Evolutionary conservation across 2,797 vertebrate genomes (phyloP).

Genomic region (Nothura maculosa): DNA sequence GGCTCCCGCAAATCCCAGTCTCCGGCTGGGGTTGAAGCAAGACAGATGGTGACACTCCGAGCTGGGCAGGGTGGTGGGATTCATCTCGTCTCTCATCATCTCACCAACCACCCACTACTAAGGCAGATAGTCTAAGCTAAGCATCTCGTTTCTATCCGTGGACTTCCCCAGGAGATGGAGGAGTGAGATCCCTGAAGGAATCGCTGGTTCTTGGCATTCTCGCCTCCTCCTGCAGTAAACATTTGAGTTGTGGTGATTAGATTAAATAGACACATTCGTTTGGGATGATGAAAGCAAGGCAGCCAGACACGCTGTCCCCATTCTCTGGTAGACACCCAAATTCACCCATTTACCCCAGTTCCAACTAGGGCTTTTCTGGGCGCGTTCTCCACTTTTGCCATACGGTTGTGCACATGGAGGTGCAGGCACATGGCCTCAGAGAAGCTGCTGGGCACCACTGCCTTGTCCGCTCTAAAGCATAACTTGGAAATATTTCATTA

Average conservation of each 20-base stretch:
- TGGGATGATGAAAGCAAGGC: neutral
- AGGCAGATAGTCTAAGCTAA: neutral
- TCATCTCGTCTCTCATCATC: neutral
- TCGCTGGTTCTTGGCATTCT: neutral
- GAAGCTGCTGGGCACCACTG: neutral
- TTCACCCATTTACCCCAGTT: neutral
- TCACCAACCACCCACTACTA: no score
- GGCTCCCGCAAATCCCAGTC: neutral
- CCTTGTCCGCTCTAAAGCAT: neutral
- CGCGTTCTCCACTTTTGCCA: no score
- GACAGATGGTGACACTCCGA: neutral
- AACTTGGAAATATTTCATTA: neutral
- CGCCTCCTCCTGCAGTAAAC: neutral
- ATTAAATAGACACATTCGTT: neutral
- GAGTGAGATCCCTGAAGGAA: neutral
- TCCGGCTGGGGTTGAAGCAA: neutral
- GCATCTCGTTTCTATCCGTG: neutral
- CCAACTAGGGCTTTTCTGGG: neutral
- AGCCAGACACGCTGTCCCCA: neutral
- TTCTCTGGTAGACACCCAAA: neutral
- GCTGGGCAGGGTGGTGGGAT: neutral
- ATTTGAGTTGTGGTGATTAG: neutral
- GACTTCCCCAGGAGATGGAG: neutral
- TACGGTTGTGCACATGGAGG: neutral
- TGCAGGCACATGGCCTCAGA: neutral